phyloP scores from a whole-genome alignment of 2,113 vertebrate species.

The Tringa solitaria region DNA sequence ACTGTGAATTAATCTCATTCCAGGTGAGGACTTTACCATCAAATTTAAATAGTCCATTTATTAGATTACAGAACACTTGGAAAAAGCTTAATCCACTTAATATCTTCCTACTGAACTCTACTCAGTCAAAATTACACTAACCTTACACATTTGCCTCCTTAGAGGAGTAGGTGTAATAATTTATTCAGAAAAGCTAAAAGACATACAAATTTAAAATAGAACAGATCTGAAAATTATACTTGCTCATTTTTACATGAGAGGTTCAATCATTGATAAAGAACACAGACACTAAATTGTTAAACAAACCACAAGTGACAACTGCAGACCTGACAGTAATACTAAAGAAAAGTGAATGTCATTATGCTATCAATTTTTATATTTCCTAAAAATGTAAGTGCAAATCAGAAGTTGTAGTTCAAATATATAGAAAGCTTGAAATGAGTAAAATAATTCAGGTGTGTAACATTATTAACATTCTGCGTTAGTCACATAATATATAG shows the following conservation, averaged over 20 bases:
- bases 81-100: neutral
- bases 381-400: slow-evolving; percentile 18
- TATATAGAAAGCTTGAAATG: slow-evolving; percentile 12
- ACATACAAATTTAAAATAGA: neutral
- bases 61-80: neutral
- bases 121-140: neutral
- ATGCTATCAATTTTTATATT: neutral
- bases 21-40: neutral
- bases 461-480: neutral
- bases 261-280: neutral
- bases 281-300: neutral
- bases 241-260: neutral
- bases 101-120: neutral
- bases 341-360: neutral
- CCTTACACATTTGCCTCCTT: neutral
- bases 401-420: slow-evolving; percentile 1
- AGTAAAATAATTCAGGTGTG: neutral
- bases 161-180: neutral
- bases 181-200: neutral
- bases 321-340: neutral
- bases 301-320: neutral
- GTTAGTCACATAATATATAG: neutral
- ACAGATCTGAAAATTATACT: neutral
- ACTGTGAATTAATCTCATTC: slow-evolving; percentile 6
- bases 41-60: neutral